phyloP scores from a whole-genome alignment of 64 coral and sea anemone species.

The Catalaphyllia jardinei region DNA sequence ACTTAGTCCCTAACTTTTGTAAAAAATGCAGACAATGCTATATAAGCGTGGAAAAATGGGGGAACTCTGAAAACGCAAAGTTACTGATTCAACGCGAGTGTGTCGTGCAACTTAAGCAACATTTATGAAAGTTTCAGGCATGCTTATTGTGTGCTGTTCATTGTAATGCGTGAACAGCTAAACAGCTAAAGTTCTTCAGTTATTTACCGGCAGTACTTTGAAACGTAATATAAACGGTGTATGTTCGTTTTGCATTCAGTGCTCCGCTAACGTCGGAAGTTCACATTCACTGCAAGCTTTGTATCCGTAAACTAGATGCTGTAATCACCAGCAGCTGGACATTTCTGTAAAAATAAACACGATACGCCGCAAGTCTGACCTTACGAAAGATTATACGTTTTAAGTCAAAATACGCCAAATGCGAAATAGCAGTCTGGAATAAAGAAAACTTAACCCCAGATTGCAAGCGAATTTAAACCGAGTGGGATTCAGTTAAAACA shows the following conservation, averaged over 20 bases:
- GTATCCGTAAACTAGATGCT: neutral
- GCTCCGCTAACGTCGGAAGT: neutral
- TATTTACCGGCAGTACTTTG: neutral
- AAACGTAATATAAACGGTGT: neutral
- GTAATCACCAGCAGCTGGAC: neutral
- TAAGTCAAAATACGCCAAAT: neutral
- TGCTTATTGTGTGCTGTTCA: too few relatives aligned
- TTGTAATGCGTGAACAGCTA: too few relatives aligned
- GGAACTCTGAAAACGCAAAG: too few relatives aligned
- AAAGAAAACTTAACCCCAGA: neutral
- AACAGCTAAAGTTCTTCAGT: neutral
- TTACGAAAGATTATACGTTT: conserved; percentile 1
- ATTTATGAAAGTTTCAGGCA: too few relatives aligned
- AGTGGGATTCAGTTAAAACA: neutral
- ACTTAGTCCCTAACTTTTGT: too few relatives aligned
- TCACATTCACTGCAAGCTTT: neutral
- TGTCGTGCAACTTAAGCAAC: too few relatives aligned
- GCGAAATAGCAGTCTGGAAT: neutral
- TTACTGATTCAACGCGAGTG: too few relatives aligned
- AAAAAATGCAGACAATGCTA: too few relatives aligned
- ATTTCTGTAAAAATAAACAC: neutral
- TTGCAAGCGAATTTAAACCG: neutral
- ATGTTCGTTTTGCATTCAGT: neutral
- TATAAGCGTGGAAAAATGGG: too few relatives aligned
- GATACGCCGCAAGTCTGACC: neutral